A percentile compares a stretch with the other conserved stretches of the same genome.
These are phyloP conservation scores for Holocentrus rufus DNA, from an alignment of 2,797 vertebrate species.

Conservation along the genomic window DNA sequence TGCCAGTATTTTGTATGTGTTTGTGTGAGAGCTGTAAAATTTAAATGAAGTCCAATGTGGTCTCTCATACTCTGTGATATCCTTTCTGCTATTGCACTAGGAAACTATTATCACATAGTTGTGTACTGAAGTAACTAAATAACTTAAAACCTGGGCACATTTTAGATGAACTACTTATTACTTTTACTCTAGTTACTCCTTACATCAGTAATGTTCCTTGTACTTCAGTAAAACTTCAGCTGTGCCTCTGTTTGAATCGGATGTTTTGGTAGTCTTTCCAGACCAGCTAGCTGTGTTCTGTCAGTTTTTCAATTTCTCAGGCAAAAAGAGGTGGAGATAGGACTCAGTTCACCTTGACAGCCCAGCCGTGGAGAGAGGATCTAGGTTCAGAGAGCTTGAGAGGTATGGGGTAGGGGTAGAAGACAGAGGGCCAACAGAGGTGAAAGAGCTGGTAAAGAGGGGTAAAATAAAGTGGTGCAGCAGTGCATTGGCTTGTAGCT, in stretches of 20 bases:
- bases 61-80: too few species aligned
- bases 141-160: neutral
- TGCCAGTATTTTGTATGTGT: too few species aligned
- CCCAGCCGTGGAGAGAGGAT: constrained; percentile 61
- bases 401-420: constrained; percentile 39
- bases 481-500: constrained; percentile 53
- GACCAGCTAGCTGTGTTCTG: constrained; percentile 29
- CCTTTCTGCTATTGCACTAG: too few species aligned
- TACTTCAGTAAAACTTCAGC: constrained; percentile 23
- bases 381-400: constrained; percentile 62
- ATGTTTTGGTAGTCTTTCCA: constrained; percentile 25
- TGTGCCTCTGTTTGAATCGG: constrained; percentile 30
- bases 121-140: too few species aligned
- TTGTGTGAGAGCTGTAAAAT: too few species aligned
- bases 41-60: too few species aligned
- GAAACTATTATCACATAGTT: too few species aligned
- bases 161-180: neutral
- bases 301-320: constrained; percentile 47
- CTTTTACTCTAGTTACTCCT: constrained; percentile 2
- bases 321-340: constrained; percentile 35
- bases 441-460: constrained; percentile 43
- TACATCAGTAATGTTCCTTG: neutral
- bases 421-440: constrained; percentile 43
- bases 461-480: constrained; percentile 44
- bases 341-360: constrained; percentile 70